phyloP scores from a whole-genome alignment of 2,113 vertebrate species.

The Phyllostomus discolor region DNA sequence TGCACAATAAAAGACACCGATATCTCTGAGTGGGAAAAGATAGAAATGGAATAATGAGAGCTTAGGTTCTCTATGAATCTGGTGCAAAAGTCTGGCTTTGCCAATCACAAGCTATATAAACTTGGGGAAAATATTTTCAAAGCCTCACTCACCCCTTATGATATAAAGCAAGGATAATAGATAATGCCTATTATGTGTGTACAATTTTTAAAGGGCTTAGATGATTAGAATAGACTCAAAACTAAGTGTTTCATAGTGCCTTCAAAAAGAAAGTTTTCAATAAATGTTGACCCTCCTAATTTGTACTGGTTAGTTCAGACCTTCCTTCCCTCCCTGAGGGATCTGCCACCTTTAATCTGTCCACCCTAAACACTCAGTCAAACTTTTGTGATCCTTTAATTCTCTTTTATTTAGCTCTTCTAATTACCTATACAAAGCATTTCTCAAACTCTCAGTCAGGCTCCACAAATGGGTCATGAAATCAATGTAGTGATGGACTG shows the following conservation, averaged over 20 bases:
- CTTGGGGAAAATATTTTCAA: neutral
- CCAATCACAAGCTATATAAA: neutral
- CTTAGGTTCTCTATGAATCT: neutral
- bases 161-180: neutral
- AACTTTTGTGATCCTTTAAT: neutral
- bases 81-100: neutral
- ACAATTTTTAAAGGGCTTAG: neutral
- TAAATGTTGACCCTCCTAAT: neutral
- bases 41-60: neutral
- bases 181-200: neutral
- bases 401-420: neutral
- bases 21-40: neutral
- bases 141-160: neutral
- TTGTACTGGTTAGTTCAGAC: neutral
- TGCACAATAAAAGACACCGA: neutral
- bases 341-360: neutral
- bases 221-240: neutral
- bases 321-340: neutral
- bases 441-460: neutral
- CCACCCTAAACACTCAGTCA: neutral
- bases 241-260: neutral
- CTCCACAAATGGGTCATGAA: neutral
- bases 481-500: neutral
- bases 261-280: neutral
- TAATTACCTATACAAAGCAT: neutral